Base-by-base conservation (phyloP, 2,113 vertebrate genomes). In the Channa argus region DNA sequence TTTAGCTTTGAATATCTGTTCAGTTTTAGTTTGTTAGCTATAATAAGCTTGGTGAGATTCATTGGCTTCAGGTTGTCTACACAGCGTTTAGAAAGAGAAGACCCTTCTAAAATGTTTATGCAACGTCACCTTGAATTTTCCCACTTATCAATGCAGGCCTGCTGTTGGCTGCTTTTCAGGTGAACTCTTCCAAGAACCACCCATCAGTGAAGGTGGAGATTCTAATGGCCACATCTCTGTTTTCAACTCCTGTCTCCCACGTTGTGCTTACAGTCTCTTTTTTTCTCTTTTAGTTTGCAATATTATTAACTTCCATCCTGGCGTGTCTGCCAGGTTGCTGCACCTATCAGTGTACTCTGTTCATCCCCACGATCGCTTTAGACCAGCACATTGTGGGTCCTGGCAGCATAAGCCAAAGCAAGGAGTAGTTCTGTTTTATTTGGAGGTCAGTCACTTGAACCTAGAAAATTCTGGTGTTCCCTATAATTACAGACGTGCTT, bases 241-340 rank as follows among this genome's bases (percentile, higher is more conserved):
- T 86, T 79, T 79, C 62, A 66, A 80, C 83, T 77, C 62, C 58
- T 52, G 41, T 44, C 64, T 84, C 64, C 79, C 51, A 51, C 83
- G 33, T 71, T 83, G 24, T 88, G 81, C 82, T 82, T 72, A 69
- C 77, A 60, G 36, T 39, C 47, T 64, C 38, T 55, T 47, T 72
- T 3, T 13, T 41, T 50, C 33, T 14, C 1, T 24, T 24, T 24
- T 24, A 24, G 63, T 53, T 70, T 12, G 41, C 71, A 74, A 54
- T 82, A 75, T 84, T 83, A 86, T 86, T 78, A 83, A 79, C 74
- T 84, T 84, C 88, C 44, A 71, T 54, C 15, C 37, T 15, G 5
- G 14, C 34, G 54, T 7, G 4, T 36, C 76, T 85, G 87, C 81
- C 89, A 87, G 61, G 68, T 72, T 72, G 60, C 54, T 66, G 68